A percentile compares a stretch with the other conserved stretches of the same genome.
These are phyloP conservation scores for Oncorhynchus keta DNA, from an alignment of 2,113 vertebrate genomes.

Conservation along the genomic window DNA sequence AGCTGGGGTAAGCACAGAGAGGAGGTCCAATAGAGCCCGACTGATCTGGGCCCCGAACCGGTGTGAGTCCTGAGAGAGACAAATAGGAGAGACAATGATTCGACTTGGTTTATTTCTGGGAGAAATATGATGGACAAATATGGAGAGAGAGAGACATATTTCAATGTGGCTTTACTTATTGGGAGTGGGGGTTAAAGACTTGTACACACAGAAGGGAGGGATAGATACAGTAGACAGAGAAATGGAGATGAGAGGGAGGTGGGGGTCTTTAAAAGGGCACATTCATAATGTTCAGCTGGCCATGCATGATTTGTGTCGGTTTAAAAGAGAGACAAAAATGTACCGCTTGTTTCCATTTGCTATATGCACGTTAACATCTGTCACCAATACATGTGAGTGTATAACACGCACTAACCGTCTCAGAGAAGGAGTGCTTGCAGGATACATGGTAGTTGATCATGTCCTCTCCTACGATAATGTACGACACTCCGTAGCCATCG, in stretches of 20 bases:
- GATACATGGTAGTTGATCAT: slow-evolving; percentile 88
- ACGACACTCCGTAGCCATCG: slow-evolving; percentile 88
- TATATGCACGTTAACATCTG: background rate
- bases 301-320: too few species aligned
- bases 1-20: background rate
- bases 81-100: background rate
- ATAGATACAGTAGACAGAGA: background rate
- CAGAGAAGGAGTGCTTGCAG: slow-evolving; percentile 79
- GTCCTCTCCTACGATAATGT: slow-evolving; percentile 84
- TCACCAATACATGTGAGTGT: background rate
- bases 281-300: too few species aligned
- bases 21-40: background rate
- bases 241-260: background rate
- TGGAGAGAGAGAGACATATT: too few species aligned
- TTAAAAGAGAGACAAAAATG: too few species aligned
- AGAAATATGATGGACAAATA: too few species aligned
- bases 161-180: too few species aligned
- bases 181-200: too few species aligned
- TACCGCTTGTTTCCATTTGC: too few species aligned
- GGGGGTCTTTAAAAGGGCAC: background rate
- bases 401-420: slow-evolving; percentile 74
- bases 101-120: too few species aligned
- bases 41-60: background rate
- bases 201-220: background rate
- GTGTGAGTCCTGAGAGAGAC: background rate